Conservation (phyloP, 2,113 vertebrate species). For the Strigops habroptila region DNA sequence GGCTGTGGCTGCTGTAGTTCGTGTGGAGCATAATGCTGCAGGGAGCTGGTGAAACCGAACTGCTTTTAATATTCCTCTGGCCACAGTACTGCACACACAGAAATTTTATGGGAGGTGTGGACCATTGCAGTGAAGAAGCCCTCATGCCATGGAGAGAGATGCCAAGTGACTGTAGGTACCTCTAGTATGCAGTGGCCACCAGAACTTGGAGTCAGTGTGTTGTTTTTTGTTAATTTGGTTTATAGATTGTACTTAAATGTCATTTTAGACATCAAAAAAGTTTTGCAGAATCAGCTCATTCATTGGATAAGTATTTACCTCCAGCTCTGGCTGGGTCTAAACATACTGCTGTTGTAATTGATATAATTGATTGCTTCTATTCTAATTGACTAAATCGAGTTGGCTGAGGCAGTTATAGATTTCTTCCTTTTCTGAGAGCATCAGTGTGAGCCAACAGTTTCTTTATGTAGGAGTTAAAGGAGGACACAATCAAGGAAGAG, state of each 20-base stretch:
- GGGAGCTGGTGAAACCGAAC: not conserved
- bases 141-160: not conserved
- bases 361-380: not conserved
- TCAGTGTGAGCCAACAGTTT: not conserved
- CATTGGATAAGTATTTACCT: not conserved
- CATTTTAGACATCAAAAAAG: not conserved
- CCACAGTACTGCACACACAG: fast-evolving
- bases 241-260: not conserved
- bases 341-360: not conserved
- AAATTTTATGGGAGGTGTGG: not conserved
- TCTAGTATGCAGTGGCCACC: not conserved
- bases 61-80: not conserved
- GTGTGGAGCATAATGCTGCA: not conserved
- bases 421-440: not conserved
- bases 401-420: not conserved
- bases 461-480: not conserved
- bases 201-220: not conserved
- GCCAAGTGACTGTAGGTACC: not conserved
- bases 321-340: not conserved
- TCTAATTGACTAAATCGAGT: not conserved
- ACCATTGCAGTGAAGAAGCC: not conserved
- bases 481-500: not conserved
- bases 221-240: not conserved
- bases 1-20: not conserved
- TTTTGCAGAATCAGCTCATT: not conserved